These are phyloP conservation scores for Ondatra zibethicus DNA, from an alignment of 2,113 vertebrate genomes.

Conservation along the genomic window DNA sequence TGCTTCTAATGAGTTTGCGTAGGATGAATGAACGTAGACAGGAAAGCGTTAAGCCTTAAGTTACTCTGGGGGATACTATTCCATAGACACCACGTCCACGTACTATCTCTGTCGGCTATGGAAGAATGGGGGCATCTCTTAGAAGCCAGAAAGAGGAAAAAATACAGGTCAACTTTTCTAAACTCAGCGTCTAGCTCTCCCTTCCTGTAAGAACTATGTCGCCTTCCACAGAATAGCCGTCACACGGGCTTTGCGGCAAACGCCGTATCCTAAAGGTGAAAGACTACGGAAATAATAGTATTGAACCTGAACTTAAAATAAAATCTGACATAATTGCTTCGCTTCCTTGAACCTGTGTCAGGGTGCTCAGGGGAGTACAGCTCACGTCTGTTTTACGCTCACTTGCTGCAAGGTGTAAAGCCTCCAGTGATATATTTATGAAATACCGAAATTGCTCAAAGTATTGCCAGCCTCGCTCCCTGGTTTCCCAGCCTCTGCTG, in stretches of 20 bases:
- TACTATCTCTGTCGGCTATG: background rate
- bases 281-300: constrained; percentile 74
- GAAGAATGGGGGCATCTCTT: background rate
- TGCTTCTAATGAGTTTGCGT: background rate
- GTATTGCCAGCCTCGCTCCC: constrained; percentile 58
- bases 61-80: background rate
- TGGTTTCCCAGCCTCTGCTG: constrained; percentile 58
- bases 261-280: constrained; percentile 74
- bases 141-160: background rate
- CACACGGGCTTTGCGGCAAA: constrained; percentile 64
- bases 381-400: constrained; percentile 70
- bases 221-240: background rate
- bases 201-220: background rate
- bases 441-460: constrained; percentile 71
- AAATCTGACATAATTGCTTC: constrained; percentile 77
- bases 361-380: constrained; percentile 69
- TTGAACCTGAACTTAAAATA: constrained; percentile 76
- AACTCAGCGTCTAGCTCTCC: background rate
- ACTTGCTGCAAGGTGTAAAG: constrained; percentile 77
- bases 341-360: constrained; percentile 72
- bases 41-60: background rate
- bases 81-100: background rate
- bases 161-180: background rate
- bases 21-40: background rate
- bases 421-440: constrained; percentile 69